Percentiles rank a stretch among this genome's conserved stretches.
Conservation (phyloP, 2,113 vertebrate species). For the Ceratotherium simum region DNA sequence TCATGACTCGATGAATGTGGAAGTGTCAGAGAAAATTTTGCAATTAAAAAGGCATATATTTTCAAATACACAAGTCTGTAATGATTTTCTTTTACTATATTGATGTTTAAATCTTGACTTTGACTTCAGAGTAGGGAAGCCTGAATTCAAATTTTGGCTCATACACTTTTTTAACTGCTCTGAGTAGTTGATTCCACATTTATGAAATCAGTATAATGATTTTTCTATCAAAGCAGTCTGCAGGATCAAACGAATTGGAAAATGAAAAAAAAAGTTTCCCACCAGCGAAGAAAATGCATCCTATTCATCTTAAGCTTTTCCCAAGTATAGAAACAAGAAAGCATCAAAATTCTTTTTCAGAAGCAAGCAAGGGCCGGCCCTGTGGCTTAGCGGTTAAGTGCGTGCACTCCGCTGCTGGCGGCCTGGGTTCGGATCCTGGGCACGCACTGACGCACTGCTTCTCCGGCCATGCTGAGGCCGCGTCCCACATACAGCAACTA, state of each 20-base stretch:
- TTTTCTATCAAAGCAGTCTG: slow-evolving; percentile 7
- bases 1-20: not conserved
- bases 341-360: slow-evolving; percentile 4
- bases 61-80: not conserved
- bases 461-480: too few species aligned
- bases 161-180: not conserved
- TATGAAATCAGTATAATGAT: slow-evolving; percentile 27
- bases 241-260: not conserved
- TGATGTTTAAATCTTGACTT: not conserved
- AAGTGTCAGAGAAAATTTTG: not conserved
- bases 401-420: too few species aligned
- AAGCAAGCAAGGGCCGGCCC: not conserved
- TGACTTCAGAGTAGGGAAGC: not conserved
- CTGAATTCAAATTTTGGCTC: not conserved
- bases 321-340: not conserved
- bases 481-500: too few species aligned
- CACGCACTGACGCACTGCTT: too few species aligned
- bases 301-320: not conserved
- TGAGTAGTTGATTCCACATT: not conserved
- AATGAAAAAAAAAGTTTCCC: not conserved
- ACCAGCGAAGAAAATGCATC: not conserved
- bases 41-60: not conserved
- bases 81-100: not conserved
- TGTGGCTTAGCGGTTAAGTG: too few species aligned
- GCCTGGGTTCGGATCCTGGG: too few species aligned